Conservation (phyloP, 2,113 vertebrate species). For the Istiophorus platypterus region DNA sequence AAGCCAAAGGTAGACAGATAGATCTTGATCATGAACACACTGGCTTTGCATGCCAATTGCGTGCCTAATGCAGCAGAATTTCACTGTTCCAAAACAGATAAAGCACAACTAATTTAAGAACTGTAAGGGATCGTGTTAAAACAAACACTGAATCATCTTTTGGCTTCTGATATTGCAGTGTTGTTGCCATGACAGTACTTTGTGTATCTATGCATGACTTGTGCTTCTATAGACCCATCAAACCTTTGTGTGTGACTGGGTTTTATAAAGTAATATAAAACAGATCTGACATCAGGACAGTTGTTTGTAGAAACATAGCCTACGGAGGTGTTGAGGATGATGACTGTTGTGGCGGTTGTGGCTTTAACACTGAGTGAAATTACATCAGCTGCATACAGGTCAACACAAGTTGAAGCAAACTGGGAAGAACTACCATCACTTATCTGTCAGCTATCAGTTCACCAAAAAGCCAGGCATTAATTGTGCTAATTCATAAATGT, state of each 20-base stretch:
- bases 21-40: neutral
- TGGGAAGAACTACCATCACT: neutral
- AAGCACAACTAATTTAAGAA: constrained; percentile 12
- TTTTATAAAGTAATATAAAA: constrained; percentile 19
- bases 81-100: neutral
- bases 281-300: neutral
- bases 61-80: neutral
- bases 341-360: neutral
- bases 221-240: neutral
- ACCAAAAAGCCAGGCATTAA: neutral
- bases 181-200: constrained; percentile 22
- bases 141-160: constrained; percentile 48
- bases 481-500: neutral
- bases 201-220: constrained; percentile 16
- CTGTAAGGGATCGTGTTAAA: constrained; percentile 25
- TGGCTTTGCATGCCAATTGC: neutral
- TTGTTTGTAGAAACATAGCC: neutral
- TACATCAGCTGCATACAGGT: constrained; percentile 30
- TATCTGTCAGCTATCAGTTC: neutral
- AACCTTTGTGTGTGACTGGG: constrained; percentile 3
- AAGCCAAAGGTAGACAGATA: neutral
- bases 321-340: neutral
- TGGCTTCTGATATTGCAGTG: neutral
- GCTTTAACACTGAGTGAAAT: neutral
- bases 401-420: constrained; percentile 37